Base-by-base conservation (phyloP, 2,797 vertebrate species). In the Spinibarbus caldwelli region DNA sequence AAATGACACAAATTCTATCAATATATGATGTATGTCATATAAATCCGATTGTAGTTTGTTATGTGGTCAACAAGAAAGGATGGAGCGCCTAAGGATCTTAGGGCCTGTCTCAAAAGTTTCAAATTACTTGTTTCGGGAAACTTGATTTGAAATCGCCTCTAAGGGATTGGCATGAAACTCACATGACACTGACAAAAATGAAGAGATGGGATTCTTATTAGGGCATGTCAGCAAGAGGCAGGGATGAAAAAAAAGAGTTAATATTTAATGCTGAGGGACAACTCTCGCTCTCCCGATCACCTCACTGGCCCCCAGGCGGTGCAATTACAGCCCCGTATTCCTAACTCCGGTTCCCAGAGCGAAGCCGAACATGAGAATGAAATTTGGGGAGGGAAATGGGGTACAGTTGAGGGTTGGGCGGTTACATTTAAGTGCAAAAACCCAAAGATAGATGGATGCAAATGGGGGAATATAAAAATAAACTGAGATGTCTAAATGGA, bases 231-330 rank as follows among this genome's bases (percentile, higher is more conserved):
- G 86, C 85, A 91, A 91, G 91, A 93, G 91, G 85, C 92, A 91
- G 80, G 93, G 92, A 95, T 94, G 91, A 94, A 92, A 93, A 92
- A 92, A 93, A 92, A 85, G 84, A 92, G 92, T 96, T 95, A 95
- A 96, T 96, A 96, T 96, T 96, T 96, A 92, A 96, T 96, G 94
- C 92, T 92, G 89, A n/a, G 82, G 91, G 93, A 91, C 85, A 41
- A 80, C 78, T 75, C 78, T 79, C n/a, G 57, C 85, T 71, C 84
- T 73, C 72, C 66, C 62, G 34, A 78, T 76, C 76, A 72, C 73
- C 84, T 86, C 87, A 83, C 86, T 43, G 88, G 67, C 87, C 94
- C 93, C 78, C 72, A 89, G 93, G 94, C 93, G 67, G 84, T 93
- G 92, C 92, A 94, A 95, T 95, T 95, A 95, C 92, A 38, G 62